Evolutionary conservation across 2,888 invertebrate species (phyloP).

Genomic region (Melanchra persicariae): DNA sequence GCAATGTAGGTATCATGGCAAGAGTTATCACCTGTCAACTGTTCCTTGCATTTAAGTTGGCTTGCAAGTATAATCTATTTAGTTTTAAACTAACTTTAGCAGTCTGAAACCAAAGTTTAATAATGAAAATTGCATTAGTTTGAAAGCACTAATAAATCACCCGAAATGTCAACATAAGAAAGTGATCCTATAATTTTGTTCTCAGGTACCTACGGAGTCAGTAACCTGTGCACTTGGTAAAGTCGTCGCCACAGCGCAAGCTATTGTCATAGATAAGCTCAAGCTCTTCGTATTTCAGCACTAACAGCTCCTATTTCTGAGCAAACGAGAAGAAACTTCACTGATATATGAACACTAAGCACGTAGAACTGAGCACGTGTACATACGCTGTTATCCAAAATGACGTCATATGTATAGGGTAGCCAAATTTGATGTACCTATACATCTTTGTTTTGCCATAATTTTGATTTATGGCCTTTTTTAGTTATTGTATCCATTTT

Average conservation of each 20-base stretch:
- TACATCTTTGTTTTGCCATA: no score
- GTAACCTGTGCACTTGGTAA: conserved; percentile 5
- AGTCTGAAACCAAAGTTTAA: background rate
- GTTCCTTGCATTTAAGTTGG: background rate
- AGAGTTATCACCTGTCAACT: background rate
- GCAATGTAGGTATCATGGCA: background rate
- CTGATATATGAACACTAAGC: conserved; percentile 35
- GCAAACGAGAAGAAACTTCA: conserved; percentile 51
- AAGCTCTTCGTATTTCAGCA: conserved; percentile 44
- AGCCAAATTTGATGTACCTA: no score
- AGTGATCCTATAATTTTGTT: background rate
- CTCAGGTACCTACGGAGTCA: conserved; percentile 19
- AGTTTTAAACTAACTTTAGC: background rate
- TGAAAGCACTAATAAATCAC: conserved; percentile 44
- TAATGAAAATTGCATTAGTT: conserved; percentile 12
- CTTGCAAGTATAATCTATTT: conserved; percentile 16
- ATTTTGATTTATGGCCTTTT: no score
- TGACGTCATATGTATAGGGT: background rate
- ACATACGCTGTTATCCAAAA: conserved; percentile 24
- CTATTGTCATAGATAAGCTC: conserved; percentile 45
- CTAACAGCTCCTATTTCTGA: conserved; percentile 35
- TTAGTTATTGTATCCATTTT: no score
- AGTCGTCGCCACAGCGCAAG: conserved; percentile 10
- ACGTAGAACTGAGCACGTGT: conserved; percentile 33
- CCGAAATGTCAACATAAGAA: conserved; percentile 9